A percentile compares a stretch with the other conserved stretches of the same genome.
Conservation (phyloP, 1,140 invertebrate species). For the Araneus ventricosus region DNA sequence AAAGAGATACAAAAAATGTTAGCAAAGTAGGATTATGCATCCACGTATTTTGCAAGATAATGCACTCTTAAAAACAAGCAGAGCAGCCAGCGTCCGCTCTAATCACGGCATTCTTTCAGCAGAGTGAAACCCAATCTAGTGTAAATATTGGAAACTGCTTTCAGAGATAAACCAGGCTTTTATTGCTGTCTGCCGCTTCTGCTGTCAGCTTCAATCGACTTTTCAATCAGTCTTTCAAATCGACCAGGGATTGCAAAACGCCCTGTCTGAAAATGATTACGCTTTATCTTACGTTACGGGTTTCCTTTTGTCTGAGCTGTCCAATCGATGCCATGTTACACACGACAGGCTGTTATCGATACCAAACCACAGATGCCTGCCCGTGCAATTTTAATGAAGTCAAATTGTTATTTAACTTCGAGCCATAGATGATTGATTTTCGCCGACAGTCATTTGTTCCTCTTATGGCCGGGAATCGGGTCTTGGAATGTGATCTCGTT, state of each 20-base stretch:
- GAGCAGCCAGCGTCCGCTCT: neutral
- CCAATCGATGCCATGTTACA: slow-evolving; percentile 38
- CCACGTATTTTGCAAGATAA: neutral
- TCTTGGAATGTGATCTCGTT: too few species aligned
- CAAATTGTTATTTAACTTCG: slow-evolving; percentile 31
- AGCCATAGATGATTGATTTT: neutral
- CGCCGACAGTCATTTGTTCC: too few species aligned
- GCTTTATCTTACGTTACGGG: slow-evolving; percentile 40
- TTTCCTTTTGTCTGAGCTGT: neutral
- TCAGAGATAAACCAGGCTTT: slow-evolving; percentile 8
- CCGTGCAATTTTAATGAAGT: neutral
- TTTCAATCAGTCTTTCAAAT: slow-evolving; percentile 70
- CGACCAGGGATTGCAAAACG: slow-evolving; percentile 63
- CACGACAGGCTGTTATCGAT: neutral
- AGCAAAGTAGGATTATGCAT: neutral
- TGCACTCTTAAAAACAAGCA: slow-evolving; percentile 11
- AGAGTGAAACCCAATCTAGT: slow-evolving; percentile 29
- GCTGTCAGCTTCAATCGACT: slow-evolving; percentile 63
- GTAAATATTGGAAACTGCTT: slow-evolving; percentile 56
- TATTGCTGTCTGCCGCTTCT: slow-evolving; percentile 29
- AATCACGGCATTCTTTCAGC: slow-evolving; percentile 14
- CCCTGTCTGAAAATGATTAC: slow-evolving; percentile 51
- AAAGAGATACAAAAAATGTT: neutral
- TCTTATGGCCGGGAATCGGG: too few species aligned
- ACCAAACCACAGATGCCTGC: slow-evolving; percentile 31